Conservation (phyloP, 2,888 invertebrate species). For the Apotomis betuletana region DNA sequence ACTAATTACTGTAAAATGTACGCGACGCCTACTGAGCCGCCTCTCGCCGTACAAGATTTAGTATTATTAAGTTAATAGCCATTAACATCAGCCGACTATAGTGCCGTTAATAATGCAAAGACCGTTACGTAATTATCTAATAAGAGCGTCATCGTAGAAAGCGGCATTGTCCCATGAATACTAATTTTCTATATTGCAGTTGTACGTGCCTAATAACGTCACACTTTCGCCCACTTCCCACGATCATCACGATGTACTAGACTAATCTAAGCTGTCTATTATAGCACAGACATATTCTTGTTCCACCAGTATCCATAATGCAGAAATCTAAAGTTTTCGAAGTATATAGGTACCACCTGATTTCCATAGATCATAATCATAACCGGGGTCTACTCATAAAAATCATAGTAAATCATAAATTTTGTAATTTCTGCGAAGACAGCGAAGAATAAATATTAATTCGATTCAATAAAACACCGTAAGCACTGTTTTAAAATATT, state of each 20-base stretch:
- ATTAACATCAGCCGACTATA: slow-evolving; percentile 27
- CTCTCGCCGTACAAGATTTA: slow-evolving; percentile 8
- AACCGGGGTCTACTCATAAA: too few species aligned
- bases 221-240: slow-evolving; percentile 45
- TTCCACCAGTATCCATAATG: too few species aligned
- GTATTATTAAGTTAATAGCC: slow-evolving; percentile 34
- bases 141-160: slow-evolving; percentile 50
- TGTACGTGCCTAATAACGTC: slow-evolving; percentile 40
- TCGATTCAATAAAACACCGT: too few species aligned
- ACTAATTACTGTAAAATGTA: too few species aligned
- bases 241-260: slow-evolving; percentile 18
- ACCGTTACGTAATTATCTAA: slow-evolving; percentile 49
- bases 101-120: slow-evolving; percentile 41
- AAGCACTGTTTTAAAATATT: too few species aligned
- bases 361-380: too few species aligned
- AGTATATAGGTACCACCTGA: too few species aligned
- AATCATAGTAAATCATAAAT: too few species aligned
- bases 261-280: not conserved
- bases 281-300: too few species aligned
- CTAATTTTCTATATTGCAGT: slow-evolving; percentile 45
- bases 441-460: too few species aligned
- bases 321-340: too few species aligned
- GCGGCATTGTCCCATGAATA: slow-evolving; percentile 48
- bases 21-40: not conserved
- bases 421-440: too few species aligned